Evolutionary conservation across 2,113 vertebrate genomes (phyloP).

Genomic region (Ageneiosus marmoratus): DNA sequence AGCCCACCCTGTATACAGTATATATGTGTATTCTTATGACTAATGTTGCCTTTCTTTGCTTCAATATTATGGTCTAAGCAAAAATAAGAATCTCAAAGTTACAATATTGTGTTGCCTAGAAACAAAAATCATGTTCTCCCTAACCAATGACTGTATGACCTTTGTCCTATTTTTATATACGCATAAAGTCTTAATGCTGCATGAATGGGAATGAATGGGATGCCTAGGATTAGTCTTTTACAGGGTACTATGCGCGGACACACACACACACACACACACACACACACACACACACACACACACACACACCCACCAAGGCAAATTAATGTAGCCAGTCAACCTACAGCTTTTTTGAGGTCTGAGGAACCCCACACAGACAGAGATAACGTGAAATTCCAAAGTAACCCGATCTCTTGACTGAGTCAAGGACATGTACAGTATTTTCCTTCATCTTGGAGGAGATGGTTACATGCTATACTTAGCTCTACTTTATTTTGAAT

Average conservation of each 20-base stretch:
- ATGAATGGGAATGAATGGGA: not conserved
- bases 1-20: no score
- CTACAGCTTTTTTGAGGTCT: not conserved
- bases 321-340: not conserved
- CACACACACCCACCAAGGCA: no score
- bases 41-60: not conserved
- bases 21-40: not conserved
- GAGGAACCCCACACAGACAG: not conserved
- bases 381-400: not conserved
- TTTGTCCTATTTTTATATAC: not conserved
- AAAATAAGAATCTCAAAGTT: not conserved
- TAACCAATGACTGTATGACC: no score
- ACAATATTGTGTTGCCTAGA: not conserved
- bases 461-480: not conserved
- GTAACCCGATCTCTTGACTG: not conserved
- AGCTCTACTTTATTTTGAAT: not conserved
- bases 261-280: not conserved
- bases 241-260: not conserved
- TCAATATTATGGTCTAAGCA: not conserved
- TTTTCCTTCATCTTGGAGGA: not conserved
- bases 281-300: not conserved
- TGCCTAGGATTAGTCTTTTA: not conserved
- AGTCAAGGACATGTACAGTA: not conserved
- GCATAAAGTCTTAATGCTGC: not conserved
- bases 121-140: not conserved